phyloP scores from a whole-genome alignment of 1,140 invertebrate genomes.

The Theocolax elegans region DNA sequence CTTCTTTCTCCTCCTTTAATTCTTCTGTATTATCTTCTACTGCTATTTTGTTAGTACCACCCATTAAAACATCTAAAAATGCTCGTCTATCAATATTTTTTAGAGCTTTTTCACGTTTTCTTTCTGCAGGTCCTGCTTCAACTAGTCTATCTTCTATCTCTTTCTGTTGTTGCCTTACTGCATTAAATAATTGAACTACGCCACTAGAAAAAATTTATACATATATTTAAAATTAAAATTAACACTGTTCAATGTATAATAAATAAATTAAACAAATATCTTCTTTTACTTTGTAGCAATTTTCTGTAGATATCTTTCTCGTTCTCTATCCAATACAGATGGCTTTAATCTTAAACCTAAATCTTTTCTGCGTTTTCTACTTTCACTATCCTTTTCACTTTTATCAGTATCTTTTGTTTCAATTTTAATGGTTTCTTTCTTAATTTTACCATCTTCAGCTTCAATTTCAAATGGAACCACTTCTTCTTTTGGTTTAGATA shows the following conservation, averaged over 20 bases:
- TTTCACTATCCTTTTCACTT: conserved; percentile 45
- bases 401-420: conserved; percentile 56
- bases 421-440: conserved; percentile 59
- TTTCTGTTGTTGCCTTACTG: conserved; percentile 86
- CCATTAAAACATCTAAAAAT: conserved; percentile 87
- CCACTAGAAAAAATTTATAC: conserved; percentile 72
- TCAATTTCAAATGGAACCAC: conserved; percentile 67
- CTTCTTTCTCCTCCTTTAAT: conserved; percentile 39
- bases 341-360: conserved; percentile 80
- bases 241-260: too few species aligned
- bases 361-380: conserved; percentile 68
- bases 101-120: conserved; percentile 84
- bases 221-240: too few species aligned
- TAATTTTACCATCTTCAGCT: conserved; percentile 62
- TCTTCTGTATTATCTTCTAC: conserved; percentile 46
- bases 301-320: conserved; percentile 80
- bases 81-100: conserved; percentile 83
- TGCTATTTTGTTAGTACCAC: conserved; percentile 69
- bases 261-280: too few species aligned
- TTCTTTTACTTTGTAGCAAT: conserved; percentile 78
- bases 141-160: conserved; percentile 78
- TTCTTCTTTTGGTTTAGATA: conserved; percentile 66
- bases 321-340: conserved; percentile 76
- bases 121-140: conserved; percentile 79
- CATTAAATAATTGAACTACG: conserved; percentile 92